Evolutionary conservation across 2,797 vertebrate genomes (phyloP), one percentile per base, ranked within the genome.

Genomic region (Threskiornis aethiopicus): DNA sequence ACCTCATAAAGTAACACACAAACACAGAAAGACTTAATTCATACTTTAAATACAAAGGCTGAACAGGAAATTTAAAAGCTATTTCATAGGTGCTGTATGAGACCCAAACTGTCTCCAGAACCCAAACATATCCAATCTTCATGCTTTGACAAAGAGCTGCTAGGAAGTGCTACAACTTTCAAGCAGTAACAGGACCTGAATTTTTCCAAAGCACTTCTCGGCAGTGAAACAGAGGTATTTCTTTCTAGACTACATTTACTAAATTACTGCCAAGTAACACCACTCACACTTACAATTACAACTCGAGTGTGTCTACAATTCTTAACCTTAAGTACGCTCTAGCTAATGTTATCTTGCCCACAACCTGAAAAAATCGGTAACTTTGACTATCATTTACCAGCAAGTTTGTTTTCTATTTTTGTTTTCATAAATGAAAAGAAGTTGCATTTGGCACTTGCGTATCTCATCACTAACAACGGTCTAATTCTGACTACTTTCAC

Each of bases 1-100:
- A 47, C 44, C 49, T 85, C 57, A 75, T 86, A 96, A 95, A 89
- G 82, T 90, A 96, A 66, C 51, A 85, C 9, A 13, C 82, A 96
- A 96, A 93, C 55, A 88, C 6, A 47, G n/a, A 70, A 82, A 84
- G 22, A 77, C 71, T 87, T 88, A 91, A 79, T 90, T 87, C 41
- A 51, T 61, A 73, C 33, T 75, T 95, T 9, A 91, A 86, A 90
- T 25, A 91, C n/a, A 82, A 87, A 67, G 37, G 37, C 20, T 26
- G 10, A 90, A 73, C 8, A 57, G 47, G 21, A 87, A 96, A 79
- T 54, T 61, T 59, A 93, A 55, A 61, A 84, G 44, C n/a, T 47
- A 77, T 26, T 67, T 71, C 8, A 57, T 7, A 5, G 15, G 16
- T 55, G 29, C 41, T 65, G 15, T 12, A 54, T 7, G 3, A 84